Evolutionary conservation across 2,888 invertebrate genomes (phyloP), one percentile per base, ranked within the genome.

Genomic region (Campaea margaritaria): DNA sequence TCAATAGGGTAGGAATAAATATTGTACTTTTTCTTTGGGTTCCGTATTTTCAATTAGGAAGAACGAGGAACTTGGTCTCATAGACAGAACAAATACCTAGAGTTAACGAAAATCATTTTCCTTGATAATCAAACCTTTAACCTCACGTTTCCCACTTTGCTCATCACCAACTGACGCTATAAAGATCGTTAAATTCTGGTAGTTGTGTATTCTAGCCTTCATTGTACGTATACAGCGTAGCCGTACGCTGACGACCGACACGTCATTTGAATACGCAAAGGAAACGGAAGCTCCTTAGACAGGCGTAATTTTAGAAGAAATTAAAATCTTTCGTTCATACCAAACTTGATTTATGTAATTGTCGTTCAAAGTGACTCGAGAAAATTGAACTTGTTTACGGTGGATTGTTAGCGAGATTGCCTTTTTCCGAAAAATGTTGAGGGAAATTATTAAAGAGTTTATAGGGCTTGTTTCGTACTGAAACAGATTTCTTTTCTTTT

Each of bases 261-360:
- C 67, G 70, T 75, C 76, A 73, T 78, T 77, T 78, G 73, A 78
- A 78, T 79, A 73, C 64, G 70, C 65, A 76, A 77, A 75, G 70
- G 71, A 74, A 78, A 75, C 70, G 75, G 71, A 74, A 74, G 64
- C 65, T 58, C 61, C 68, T 70, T 65, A 67, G 65, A 74, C 64
- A 64, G 58, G 54, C 67, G 69, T 66, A 73, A 68, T 76, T 81
- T 78, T 42, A 57, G 38, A 63, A 76, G 64, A 62, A 60, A 70
- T 78, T 72, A 74, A 76, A 77, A 66, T 65, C 59, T 69, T 60
- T 59, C 48, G 57, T 65, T 65, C 57, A 55, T 48, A 51, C 63
- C 56, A 62, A 45, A 48, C 48, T 56, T 51, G 64, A 68, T 60
- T 64, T 64, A 58, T 48, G 52, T 58, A 52, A 58, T 48, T 58